Percentiles rank a stretch among this genome's conserved stretches.
These are phyloP conservation scores for Acleris emargana DNA, from an alignment of 2,888 invertebrate species.

Conservation along the genomic window DNA sequence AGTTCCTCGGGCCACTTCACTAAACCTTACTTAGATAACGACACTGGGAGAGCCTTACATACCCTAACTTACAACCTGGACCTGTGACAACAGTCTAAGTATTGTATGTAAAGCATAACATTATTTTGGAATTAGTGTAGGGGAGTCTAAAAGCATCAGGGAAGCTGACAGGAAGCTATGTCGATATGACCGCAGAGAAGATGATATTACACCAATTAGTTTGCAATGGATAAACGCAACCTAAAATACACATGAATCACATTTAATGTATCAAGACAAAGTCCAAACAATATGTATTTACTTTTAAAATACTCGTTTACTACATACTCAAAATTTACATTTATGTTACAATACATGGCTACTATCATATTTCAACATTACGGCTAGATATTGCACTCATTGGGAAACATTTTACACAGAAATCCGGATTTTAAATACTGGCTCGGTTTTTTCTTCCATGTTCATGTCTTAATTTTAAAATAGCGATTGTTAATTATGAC, in stretches of 20 bases:
- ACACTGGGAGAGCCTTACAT: conserved; percentile 70
- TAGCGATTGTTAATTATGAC: conserved; percentile 44
- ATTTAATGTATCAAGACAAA: conserved; percentile 15
- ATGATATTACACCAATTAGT: conserved; percentile 40
- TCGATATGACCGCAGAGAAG: conserved; percentile 64
- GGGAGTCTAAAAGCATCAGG: conserved; percentile 65
- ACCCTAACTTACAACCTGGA: conserved; percentile 79
- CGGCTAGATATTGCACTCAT: conserved; percentile 78
- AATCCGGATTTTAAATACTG: conserved; percentile 81
- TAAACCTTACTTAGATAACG: conserved; percentile 77
- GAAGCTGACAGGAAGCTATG: conserved; percentile 73
- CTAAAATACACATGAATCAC: conserved; percentile 17
- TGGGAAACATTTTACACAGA: conserved; percentile 71
- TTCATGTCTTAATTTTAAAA: conserved; percentile 55
- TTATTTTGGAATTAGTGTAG: conserved; percentile 62
- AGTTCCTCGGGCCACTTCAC: conserved; percentile 60
- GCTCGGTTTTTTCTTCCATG: conserved; percentile 74
- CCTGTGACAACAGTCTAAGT: conserved; percentile 72
- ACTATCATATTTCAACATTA: conserved; percentile 60
- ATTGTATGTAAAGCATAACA: conserved; percentile 65
- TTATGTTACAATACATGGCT: conserved; percentile 40
- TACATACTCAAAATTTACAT: conserved; percentile 35
- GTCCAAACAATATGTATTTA: conserved; percentile 9
- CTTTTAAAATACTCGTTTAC: conserved; percentile 26
- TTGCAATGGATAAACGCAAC: conserved; percentile 28